phyloP scores from a whole-genome alignment of 2,797 vertebrate species.

The Pachyuromys duprasi region DNA sequence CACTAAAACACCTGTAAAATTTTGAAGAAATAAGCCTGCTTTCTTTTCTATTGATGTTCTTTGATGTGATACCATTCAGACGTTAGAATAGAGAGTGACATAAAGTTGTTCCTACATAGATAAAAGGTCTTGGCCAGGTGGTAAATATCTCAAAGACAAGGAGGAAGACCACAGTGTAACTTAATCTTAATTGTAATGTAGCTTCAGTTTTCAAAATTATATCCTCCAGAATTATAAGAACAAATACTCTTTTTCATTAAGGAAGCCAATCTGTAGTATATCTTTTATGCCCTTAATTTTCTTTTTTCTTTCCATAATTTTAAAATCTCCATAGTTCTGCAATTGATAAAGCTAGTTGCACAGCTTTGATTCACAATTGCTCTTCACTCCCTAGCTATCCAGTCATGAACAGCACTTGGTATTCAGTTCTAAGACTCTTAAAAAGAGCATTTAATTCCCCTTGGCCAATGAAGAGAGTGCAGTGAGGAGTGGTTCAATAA shows the following conservation, averaged over 20 bases:
- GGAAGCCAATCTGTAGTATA: not conserved
- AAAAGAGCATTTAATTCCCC: not conserved
- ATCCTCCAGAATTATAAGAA: not conserved
- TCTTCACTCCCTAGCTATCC: not conserved
- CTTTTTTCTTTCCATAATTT: not conserved
- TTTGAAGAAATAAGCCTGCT: constrained; percentile 5
- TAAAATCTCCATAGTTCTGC: not conserved
- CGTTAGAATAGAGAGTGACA: too few species aligned
- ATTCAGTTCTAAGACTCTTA: not conserved
- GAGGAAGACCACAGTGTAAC: not conserved
- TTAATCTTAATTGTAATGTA: not conserved
- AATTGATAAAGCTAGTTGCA: not conserved
- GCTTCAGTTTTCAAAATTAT: not conserved
- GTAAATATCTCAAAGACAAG: not conserved
- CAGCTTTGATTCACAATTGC: not conserved
- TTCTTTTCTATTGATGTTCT: not conserved
- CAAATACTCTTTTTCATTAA: not conserved
- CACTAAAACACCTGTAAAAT: not conserved
- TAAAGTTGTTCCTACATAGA: not conserved
- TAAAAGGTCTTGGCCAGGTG: too few species aligned
- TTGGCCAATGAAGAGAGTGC: not conserved
- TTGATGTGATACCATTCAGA: not conserved
- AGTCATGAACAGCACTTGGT: not conserved
- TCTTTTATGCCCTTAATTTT: not conserved
- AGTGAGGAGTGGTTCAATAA: too few species aligned